phyloP scores from a whole-genome alignment of 2,113 vertebrate species.

The Melospiza melodia region DNA sequence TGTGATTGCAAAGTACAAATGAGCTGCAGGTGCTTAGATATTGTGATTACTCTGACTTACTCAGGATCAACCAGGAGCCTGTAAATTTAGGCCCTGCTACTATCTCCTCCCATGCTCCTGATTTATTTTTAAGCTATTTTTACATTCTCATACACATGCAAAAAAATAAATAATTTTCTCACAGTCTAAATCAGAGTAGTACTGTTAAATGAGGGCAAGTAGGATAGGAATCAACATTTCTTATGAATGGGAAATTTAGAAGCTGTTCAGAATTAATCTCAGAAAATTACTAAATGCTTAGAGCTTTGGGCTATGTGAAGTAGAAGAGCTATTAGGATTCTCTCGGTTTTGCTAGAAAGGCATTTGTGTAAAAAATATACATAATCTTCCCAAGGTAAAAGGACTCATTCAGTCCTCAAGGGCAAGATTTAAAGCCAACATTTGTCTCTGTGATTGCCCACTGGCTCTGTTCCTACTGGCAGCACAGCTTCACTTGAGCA shows the following conservation, averaged over 20 bases:
- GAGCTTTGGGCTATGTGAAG: background rate
- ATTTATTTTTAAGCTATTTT: background rate
- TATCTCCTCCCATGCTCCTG: background rate
- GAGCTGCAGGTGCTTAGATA: background rate
- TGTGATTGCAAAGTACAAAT: background rate
- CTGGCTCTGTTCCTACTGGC: constrained; percentile 26
- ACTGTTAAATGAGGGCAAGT: background rate
- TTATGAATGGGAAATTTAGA: background rate
- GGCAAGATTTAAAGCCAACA: constrained; percentile 25
- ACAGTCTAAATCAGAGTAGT: background rate
- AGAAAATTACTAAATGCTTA: background rate
- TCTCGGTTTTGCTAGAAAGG: background rate
- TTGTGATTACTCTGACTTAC: background rate
- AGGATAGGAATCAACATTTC: background rate
- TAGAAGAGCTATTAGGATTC: background rate
- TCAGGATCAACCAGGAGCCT: background rate
- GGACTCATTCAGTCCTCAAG: background rate
- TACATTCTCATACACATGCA: background rate
- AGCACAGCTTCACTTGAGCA: background rate
- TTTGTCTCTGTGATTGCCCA: background rate
- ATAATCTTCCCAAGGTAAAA: constrained; percentile 34
- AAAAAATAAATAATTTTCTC: background rate
- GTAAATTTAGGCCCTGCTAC: background rate
- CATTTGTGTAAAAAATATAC: constrained; percentile 1
- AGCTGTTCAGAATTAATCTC: background rate